Evolutionary conservation across 2,797 vertebrate species (phyloP), one percentile per base, ranked within the genome.

Genomic region (Pogonophryne albipinna): DNA sequence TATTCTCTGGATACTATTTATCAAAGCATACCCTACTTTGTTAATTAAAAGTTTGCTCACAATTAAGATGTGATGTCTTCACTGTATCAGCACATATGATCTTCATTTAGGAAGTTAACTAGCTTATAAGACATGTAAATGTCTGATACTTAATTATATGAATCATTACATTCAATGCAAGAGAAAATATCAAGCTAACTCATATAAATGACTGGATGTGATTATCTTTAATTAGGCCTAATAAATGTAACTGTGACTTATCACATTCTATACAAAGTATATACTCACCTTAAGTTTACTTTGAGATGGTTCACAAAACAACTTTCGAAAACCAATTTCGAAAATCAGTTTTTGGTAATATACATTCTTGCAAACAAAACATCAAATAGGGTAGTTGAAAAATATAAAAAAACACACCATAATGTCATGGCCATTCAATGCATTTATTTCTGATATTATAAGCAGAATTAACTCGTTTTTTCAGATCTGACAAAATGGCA

Each of bases 401-500:
- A 66, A 67, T 23, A 62, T 19, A 74, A 85, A 77, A 47, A 46
- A 80, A 65, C 65, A 84, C 74, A 23, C 85, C 31, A 52, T 58
- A 12, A 73, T 47, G 20, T 79, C 70, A 80, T 77, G 72, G 80
- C 68, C 85, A 89, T 89, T 94, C 84, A 84, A 75, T 84, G 88
- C 79, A 87, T 94, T 95, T 89, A 92, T 95, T 96, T 96, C 91
- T 88, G 89, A 94, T 87, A 94, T 92, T 68, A 91, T 88, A 84
- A 88, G 90, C 91, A 94, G 86, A 86, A 75, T 78, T 91, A 87
- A 90, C 87, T 89, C 85, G 80, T 85, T 76, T 92, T 92, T 90
- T 80, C 69, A 91, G 76, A 75, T 95, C 92, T 93, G 93, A 92
- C 90, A 94, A 90, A 91, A 85, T 85, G 87, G 94, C 90, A 87